Percentiles rank a stretch among this genome's conserved stretches.
These are phyloP conservation scores for Limnephilus lunatus DNA, from an alignment of 2,888 invertebrate species.

Conservation along the genomic window DNA sequence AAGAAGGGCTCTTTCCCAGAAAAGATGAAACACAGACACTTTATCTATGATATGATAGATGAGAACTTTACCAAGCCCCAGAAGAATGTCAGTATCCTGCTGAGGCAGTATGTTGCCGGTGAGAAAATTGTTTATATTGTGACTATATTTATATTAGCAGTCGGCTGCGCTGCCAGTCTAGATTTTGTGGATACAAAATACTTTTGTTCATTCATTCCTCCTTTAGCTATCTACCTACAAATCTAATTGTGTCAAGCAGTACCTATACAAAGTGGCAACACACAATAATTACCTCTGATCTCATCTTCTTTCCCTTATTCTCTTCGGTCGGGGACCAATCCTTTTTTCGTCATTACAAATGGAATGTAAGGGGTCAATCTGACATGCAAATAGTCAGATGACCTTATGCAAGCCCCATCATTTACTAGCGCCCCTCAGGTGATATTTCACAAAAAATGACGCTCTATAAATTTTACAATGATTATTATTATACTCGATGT, in stretches of 20 bases:
- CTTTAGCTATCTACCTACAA: neutral
- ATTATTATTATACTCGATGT: too few relatives aligned
- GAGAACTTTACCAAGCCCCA: constrained; percentile 77
- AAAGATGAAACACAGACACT: constrained; percentile 79
- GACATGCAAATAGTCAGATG: too few relatives aligned
- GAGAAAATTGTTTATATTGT: constrained; percentile 59
- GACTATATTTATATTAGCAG: too few relatives aligned
- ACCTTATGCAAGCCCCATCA: too few relatives aligned
- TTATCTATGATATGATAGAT: constrained; percentile 86
- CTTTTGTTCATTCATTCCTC: neutral
- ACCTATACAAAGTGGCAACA: neutral
- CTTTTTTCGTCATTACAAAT: too few relatives aligned
- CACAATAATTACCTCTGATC: neutral
- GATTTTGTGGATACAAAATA: neutral
- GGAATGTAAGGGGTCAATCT: too few relatives aligned
- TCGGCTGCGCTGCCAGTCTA: too few relatives aligned
- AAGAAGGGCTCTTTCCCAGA: constrained; percentile 78
- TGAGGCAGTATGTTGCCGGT: constrained; percentile 85
- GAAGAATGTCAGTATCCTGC: constrained; percentile 81
- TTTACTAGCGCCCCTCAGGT: too few relatives aligned
- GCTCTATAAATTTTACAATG: too few relatives aligned
- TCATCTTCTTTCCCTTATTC: too few relatives aligned
- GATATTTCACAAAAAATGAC: too few relatives aligned
- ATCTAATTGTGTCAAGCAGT: neutral
- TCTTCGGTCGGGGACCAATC: too few relatives aligned